Evolutionary conservation across 2,113 vertebrate species (phyloP).

Genomic region (Rhabdornis inornatus): DNA sequence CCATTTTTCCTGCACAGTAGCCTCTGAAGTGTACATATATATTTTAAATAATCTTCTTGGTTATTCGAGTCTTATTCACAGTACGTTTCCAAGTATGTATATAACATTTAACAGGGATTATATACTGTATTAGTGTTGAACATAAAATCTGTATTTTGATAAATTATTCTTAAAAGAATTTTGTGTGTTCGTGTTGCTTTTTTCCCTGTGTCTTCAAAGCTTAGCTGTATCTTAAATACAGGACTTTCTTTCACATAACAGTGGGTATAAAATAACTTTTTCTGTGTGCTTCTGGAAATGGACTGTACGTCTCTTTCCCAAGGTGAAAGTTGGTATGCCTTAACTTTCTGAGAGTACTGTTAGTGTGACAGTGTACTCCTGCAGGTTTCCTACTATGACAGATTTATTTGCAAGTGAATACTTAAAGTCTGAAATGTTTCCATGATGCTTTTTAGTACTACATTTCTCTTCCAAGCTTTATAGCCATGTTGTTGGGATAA

Average conservation of each 20-base stretch:
- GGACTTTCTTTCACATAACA: background rate
- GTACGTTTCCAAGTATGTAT: background rate
- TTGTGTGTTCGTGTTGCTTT: background rate
- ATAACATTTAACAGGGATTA: background rate
- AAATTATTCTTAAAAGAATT: background rate
- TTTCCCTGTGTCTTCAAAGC: background rate
- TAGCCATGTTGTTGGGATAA: accelerated
- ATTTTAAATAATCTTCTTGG: background rate
- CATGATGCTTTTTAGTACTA: background rate
- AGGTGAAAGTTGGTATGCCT: background rate
- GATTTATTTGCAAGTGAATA: background rate
- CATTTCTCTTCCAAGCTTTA: background rate
- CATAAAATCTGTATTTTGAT: background rate
- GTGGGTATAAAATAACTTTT: background rate
- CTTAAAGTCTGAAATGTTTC: background rate
- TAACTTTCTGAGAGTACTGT: background rate
- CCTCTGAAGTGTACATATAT: background rate
- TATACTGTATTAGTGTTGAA: background rate
- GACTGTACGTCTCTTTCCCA: background rate
- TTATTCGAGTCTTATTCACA: background rate
- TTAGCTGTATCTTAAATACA: background rate
- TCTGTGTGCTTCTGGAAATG: background rate
- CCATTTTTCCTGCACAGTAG: background rate
- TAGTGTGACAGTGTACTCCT: background rate
- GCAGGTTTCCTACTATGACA: background rate